phyloP scores from a whole-genome alignment of 2,797 vertebrate species.

The Varecia variegata region DNA sequence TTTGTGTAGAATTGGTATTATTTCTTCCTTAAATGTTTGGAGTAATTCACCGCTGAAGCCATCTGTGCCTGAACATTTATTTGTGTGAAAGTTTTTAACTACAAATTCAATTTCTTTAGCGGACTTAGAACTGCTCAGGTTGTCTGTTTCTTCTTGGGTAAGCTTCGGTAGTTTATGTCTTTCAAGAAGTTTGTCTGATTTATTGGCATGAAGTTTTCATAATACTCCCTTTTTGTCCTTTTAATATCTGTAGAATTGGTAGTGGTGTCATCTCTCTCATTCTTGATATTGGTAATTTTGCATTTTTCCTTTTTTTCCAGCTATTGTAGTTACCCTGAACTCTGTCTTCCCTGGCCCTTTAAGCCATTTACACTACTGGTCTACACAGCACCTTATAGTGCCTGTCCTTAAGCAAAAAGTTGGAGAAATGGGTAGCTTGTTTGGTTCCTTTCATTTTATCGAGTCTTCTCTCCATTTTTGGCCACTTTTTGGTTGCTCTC shows the following conservation, averaged over 20 bases:
- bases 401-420: neutral
- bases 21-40: conserved; percentile 26
- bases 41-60: conserved; percentile 19
- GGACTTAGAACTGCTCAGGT: neutral
- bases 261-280: neutral
- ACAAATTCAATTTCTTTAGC: conserved; percentile 11
- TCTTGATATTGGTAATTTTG: conserved; percentile 4
- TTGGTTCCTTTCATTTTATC: neutral
- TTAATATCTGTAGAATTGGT: neutral
- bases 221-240: neutral
- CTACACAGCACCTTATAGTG: neutral
- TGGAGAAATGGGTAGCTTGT: conserved; percentile 3
- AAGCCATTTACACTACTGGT: neutral
- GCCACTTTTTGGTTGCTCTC: neutral
- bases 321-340: neutral
- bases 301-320: conserved; percentile 3
- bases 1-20: conserved; percentile 40
- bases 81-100: conserved; percentile 47
- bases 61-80: neutral
- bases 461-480: neutral
- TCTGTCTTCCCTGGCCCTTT: neutral
- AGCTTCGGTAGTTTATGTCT: conserved; percentile 33
- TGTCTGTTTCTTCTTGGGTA: conserved; percentile 22
- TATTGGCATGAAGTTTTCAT: conserved; percentile 3
- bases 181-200: conserved; percentile 38